phyloP scores from a whole-genome alignment of 1,140 invertebrate species.

The Sarcophaga peregrina region DNA sequence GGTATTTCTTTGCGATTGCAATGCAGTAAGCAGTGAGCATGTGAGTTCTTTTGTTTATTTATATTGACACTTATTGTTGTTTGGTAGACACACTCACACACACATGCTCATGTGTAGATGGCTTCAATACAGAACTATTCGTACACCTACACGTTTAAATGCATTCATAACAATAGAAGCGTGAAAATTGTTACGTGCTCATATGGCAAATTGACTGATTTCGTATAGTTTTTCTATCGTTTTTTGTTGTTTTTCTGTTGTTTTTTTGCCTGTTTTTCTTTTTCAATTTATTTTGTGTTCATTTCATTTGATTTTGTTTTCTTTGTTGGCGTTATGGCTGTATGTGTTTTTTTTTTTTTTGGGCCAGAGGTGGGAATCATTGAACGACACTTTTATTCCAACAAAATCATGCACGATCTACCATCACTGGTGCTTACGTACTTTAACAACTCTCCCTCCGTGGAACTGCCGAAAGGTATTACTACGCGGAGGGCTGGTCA shows the following conservation, averaged over 20 bases:
- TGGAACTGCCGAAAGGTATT: no score
- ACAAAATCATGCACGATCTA: no score
- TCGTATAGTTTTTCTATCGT: constrained; percentile 29
- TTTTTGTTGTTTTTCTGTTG: neutral
- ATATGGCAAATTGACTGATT: constrained; percentile 44
- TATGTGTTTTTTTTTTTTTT: no score
- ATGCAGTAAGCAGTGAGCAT: neutral
- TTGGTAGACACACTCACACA: neutral
- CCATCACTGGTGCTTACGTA: no score
- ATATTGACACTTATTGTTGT: constrained; percentile 19
- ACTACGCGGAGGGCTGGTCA: no score
- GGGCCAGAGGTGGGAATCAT: no score
- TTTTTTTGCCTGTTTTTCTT: neutral
- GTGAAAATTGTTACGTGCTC: constrained; percentile 35
- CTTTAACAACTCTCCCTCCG: no score
- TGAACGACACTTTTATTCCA: no score
- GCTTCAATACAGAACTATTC: no score
- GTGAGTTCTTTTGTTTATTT: constrained; percentile 24
- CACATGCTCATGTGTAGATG: no score
- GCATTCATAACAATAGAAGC: neutral
- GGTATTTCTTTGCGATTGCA: neutral
- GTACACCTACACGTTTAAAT: no score
- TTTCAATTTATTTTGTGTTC: neutral
- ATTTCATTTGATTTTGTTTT: neutral
- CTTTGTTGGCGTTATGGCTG: no score